These are phyloP conservation scores for Drosophila tristis DNA, from an alignment of 1,140 invertebrate species.

Conservation along the genomic window DNA sequence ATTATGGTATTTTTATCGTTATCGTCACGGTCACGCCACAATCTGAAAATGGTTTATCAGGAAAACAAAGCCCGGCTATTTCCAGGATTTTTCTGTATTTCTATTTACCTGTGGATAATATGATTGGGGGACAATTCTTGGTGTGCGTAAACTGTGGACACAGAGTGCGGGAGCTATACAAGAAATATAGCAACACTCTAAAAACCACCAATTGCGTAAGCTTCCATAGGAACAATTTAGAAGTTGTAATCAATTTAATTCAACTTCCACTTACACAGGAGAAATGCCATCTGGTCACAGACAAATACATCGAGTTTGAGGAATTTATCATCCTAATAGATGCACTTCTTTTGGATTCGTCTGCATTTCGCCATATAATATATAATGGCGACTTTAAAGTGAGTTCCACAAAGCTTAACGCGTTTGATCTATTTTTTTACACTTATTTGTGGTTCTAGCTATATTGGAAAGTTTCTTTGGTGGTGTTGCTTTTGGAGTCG, in stretches of 20 bases:
- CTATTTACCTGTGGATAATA: background rate
- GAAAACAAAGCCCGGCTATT: background rate
- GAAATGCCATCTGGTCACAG: slow-evolving; percentile 89
- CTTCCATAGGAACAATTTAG: background rate
- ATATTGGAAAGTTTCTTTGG: slow-evolving; percentile 87
- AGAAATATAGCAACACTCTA: slow-evolving; percentile 88
- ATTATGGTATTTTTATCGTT: no score
- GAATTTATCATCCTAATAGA: slow-evolving; percentile 93
- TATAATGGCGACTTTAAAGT: slow-evolving; percentile 91
- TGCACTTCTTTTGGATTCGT: slow-evolving; percentile 90
- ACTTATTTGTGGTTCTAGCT: slow-evolving; percentile 83
- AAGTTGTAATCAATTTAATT: slow-evolving; percentile 13
- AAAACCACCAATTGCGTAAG: slow-evolving; percentile 90
- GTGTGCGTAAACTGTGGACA: slow-evolving; percentile 89
- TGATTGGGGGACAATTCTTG: slow-evolving; percentile 64
- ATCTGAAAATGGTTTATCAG: no score
- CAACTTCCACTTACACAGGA: slow-evolving; percentile 85
- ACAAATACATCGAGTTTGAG: slow-evolving; percentile 96
- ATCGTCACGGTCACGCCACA: no score
- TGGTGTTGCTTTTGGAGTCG: slow-evolving; percentile 86
- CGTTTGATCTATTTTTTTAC: background rate
- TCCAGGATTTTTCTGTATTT: no score
- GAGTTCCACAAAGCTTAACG: background rate
- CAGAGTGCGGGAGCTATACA: slow-evolving; percentile 87
- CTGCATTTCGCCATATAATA: slow-evolving; percentile 93